These are phyloP conservation scores for Erethizon dorsatum DNA, from an alignment of 2,797 vertebrate species.

Conservation along the genomic window DNA sequence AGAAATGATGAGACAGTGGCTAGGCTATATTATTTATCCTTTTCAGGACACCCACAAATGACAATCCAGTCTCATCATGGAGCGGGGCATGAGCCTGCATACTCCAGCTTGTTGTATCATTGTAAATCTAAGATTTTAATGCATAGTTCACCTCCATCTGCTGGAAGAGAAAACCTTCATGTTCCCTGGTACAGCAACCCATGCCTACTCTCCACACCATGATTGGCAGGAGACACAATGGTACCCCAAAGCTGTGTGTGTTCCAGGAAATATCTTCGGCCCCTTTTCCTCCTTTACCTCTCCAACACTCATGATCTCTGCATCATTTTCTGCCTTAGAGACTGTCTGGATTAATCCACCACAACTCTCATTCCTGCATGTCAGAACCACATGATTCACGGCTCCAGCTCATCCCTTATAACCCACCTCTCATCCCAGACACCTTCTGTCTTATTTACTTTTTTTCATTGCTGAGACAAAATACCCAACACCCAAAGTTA, in stretches of 20 bases:
- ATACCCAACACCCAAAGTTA: background rate
- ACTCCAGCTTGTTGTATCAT: background rate
- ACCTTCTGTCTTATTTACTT: background rate
- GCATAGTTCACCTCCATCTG: background rate
- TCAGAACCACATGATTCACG: background rate
- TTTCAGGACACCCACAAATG: background rate
- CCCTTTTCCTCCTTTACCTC: background rate
- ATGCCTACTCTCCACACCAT: background rate
- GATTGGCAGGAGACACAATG: background rate
- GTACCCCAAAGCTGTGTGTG: background rate
- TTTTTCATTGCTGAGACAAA: background rate
- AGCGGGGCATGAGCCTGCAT: background rate
- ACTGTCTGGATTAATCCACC: background rate
- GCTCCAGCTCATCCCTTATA: background rate
- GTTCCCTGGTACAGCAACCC: background rate
- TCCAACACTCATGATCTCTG: background rate
- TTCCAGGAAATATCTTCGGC: background rate
- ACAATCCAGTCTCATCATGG: background rate
- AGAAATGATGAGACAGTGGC: background rate
- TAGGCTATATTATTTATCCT: background rate
- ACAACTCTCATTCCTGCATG: background rate
- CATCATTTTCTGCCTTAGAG: background rate
- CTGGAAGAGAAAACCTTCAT: background rate
- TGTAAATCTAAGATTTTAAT: background rate
- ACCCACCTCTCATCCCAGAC: background rate